phyloP scores from a whole-genome alignment of 2,113 vertebrate species.

The Proteles cristata region DNA sequence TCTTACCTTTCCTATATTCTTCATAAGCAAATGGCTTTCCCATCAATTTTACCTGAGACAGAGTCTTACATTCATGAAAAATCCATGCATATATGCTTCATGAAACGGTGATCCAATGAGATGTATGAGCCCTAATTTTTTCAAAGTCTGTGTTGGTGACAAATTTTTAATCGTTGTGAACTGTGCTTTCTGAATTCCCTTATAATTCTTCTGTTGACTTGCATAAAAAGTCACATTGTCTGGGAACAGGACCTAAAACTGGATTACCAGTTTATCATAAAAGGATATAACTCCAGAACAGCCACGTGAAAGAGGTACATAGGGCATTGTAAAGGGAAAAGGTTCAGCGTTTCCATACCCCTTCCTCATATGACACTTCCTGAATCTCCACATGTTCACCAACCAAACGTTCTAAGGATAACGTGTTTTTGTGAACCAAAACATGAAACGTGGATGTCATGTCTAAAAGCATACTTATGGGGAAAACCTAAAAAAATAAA shows the following conservation, averaged over 20 bases:
- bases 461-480: neutral
- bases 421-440: neutral
- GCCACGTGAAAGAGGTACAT: neutral
- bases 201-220: conserved; percentile 95
- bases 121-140: conserved; percentile 92
- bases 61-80: conserved; percentile 95
- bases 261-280: neutral
- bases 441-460: neutral
- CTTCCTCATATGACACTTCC: neutral
- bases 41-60: conserved; percentile 96
- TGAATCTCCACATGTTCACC: neutral
- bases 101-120: conserved; percentile 93
- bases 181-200: conserved; percentile 94
- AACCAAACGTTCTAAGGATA: neutral
- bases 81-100: conserved; percentile 95
- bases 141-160: conserved; percentile 95
- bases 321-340: neutral
- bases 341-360: neutral
- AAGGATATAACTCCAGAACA: neutral
- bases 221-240: conserved; percentile 96
- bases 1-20: conserved; percentile 95
- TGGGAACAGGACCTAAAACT: conserved; percentile 92
- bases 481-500: neutral
- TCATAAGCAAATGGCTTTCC: conserved; percentile 96
- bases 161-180: conserved; percentile 97